Conservation (phyloP, 2,113 vertebrate genomes). For the Eretmochelys imbricata region DNA sequence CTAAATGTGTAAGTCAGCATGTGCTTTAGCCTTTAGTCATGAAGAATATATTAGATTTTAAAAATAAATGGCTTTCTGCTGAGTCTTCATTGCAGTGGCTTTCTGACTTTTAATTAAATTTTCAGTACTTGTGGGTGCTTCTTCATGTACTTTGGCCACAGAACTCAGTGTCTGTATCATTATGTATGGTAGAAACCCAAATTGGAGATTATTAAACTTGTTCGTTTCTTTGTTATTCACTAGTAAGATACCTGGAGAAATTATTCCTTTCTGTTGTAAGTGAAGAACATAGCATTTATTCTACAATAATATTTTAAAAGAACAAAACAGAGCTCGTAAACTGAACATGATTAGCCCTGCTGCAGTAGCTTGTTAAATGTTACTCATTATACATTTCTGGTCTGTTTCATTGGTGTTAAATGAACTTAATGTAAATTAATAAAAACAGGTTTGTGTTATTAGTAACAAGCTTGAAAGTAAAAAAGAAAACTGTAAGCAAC, state of each 20-base stretch:
- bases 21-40: constrained; percentile 88
- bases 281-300: constrained; percentile 74
- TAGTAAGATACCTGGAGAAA: constrained; percentile 68
- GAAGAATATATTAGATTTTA: constrained; percentile 95
- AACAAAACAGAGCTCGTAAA: constrained; percentile 76
- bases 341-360: constrained; percentile 74
- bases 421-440: constrained; percentile 83
- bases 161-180: constrained; percentile 79
- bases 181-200: constrained; percentile 76
- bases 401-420: constrained; percentile 82
- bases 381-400: constrained; percentile 82
- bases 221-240: constrained; percentile 84
- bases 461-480: constrained; percentile 67
- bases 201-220: constrained; percentile 82
- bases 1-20: constrained; percentile 94
- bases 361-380: constrained; percentile 77
- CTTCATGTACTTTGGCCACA: constrained; percentile 79
- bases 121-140: constrained; percentile 84
- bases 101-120: constrained; percentile 97
- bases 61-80: constrained; percentile 94
- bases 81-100: constrained; percentile 86
- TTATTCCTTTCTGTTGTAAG: constrained; percentile 74
- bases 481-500: constrained; percentile 54
- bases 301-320: constrained; percentile 70
- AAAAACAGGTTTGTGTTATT: constrained; percentile 71